Percentiles rank a stretch among this genome's conserved stretches.
Evolutionary conservation across 2,113 vertebrate species (phyloP).

Genomic region (Cettia cetti): DNA sequence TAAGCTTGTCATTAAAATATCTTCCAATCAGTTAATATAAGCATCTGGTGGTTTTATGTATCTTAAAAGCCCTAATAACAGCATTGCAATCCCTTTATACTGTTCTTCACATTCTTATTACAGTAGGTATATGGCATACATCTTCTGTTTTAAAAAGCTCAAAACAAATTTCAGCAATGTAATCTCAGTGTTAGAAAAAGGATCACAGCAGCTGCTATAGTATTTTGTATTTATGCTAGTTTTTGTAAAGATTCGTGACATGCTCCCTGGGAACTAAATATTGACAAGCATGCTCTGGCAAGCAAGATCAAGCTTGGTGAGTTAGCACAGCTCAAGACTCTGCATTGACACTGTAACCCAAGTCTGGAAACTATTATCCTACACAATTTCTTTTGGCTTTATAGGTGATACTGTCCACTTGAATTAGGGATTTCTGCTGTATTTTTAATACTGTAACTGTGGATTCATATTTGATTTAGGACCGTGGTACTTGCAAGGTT

Average conservation of each 20-base stretch:
- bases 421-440: conserved; percentile 59
- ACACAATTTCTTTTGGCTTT: conserved; percentile 67
- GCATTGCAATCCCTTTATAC: conserved; percentile 44
- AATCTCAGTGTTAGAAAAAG: conserved; percentile 77
- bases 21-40: conserved; percentile 45
- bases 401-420: conserved; percentile 59
- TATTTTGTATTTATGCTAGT: conserved; percentile 74
- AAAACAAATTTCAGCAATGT: conserved; percentile 64
- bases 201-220: conserved; percentile 72
- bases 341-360: conserved; percentile 68
- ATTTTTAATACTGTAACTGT: conserved; percentile 42
- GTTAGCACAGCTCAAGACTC: conserved; percentile 71
- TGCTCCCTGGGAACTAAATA: conserved; percentile 71
- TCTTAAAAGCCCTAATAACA: conserved; percentile 51
- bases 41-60: conserved; percentile 41
- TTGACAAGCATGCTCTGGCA: conserved; percentile 78
- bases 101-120: conserved; percentile 48
- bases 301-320: conserved; percentile 77
- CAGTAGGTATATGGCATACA: conserved; percentile 43
- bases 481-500: background rate
- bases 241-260: conserved; percentile 63
- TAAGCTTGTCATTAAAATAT: conserved; percentile 40
- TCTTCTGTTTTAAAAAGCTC: conserved; percentile 55
- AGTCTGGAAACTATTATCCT: conserved; percentile 70
- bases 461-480: conserved; percentile 63